These are phyloP conservation scores for Dascyllus trimaculatus DNA, from an alignment of 2,113 vertebrate genomes.

Conservation along the genomic window DNA sequence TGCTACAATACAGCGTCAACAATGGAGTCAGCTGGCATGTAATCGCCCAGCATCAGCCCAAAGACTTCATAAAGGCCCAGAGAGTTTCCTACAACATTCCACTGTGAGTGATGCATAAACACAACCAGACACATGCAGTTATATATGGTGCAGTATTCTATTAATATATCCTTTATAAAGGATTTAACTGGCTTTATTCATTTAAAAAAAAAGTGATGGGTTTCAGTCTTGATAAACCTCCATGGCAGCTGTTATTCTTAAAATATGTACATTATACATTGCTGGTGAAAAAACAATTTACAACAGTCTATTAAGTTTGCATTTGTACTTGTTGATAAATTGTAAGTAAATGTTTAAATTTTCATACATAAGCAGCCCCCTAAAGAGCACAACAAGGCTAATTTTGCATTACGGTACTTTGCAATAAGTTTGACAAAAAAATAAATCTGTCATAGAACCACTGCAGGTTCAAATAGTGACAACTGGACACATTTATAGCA, in stretches of 20 bases:
- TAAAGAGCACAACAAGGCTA: no score
- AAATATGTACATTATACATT: no score
- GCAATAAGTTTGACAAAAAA: no score
- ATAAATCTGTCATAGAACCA: no score
- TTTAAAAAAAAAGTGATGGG: not conserved
- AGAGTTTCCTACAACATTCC: constrained; percentile 98
- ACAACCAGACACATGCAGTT: not conserved
- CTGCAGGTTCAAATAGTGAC: no score
- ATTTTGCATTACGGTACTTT: no score
- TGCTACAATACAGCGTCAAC: constrained; percentile 97
- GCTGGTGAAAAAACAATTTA: no score
- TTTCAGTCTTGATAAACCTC: not conserved
- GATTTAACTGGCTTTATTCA: constrained; percentile 12
- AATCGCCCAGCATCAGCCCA: constrained; percentile 98
- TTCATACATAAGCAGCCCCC: no score
- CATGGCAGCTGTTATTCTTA: not conserved
- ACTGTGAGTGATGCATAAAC: constrained; percentile 87
- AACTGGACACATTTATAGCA: no score
- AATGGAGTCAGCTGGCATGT: constrained; percentile 97
- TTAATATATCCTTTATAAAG: not conserved
- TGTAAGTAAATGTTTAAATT: no score
- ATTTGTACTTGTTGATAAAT: no score
- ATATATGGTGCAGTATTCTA: not conserved
- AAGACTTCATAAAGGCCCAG: constrained; percentile 98
- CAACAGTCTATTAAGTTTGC: no score